Evolutionary conservation across 1,140 invertebrate genomes (phyloP).

Genomic region (Arion vulgaris): DNA sequence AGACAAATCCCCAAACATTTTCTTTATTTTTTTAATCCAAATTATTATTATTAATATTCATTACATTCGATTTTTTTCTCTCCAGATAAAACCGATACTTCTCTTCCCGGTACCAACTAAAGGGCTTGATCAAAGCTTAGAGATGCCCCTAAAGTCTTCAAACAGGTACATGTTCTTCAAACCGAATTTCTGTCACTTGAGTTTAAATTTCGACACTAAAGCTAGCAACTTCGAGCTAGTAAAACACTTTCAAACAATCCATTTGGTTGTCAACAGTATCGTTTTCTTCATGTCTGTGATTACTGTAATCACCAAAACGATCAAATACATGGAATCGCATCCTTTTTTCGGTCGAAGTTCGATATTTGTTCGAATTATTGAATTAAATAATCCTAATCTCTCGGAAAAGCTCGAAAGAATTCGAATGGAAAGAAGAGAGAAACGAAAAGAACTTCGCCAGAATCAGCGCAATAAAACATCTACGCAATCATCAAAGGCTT

Average conservation of each 20-base stretch:
- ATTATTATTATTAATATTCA: too few relatives aligned
- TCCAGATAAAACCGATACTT: too few relatives aligned
- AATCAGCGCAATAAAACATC: not conserved
- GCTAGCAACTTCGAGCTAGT: not conserved
- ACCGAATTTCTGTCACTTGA: not conserved
- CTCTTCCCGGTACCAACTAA: too few relatives aligned
- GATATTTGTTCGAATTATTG: slow-evolving; percentile 41
- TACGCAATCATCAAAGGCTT: too few relatives aligned
- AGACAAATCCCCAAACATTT: too few relatives aligned
- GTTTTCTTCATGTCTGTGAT: slow-evolving; percentile 58
- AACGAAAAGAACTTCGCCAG: not conserved
- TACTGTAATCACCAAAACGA: slow-evolving; percentile 48
- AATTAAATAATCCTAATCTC: not conserved
- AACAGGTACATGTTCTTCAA: not conserved
- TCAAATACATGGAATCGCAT: slow-evolving; percentile 45
- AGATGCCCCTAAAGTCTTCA: not conserved
- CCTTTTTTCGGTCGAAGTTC: slow-evolving; percentile 42
- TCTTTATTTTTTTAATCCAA: too few relatives aligned
- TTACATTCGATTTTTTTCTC: too few relatives aligned
- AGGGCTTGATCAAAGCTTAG: too few relatives aligned
- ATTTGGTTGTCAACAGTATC: slow-evolving; percentile 57
- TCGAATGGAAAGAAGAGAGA: not conserved
- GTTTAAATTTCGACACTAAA: not conserved
- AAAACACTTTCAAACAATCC: not conserved
- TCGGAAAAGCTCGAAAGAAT: not conserved